Conservation (phyloP, 92 coral and sea anemone genomes). For the Zoanthus solanderi region DNA sequence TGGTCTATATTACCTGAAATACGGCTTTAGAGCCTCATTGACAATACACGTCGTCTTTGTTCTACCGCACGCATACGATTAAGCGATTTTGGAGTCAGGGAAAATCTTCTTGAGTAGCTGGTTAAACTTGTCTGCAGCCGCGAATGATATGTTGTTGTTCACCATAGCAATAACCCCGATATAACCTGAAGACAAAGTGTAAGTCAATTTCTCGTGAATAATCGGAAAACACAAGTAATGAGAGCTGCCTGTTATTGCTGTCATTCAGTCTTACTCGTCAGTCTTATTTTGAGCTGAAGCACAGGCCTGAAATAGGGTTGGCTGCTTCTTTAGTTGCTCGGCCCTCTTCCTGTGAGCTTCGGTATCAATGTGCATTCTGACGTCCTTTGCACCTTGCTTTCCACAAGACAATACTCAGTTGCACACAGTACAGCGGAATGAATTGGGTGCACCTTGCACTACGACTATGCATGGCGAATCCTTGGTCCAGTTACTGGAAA, state of each 20-base stretch:
- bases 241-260: not conserved
- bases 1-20: slow-evolving; percentile 46
- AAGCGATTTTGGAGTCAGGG: slow-evolving; percentile 54
- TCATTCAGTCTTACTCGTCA: slow-evolving; percentile 1
- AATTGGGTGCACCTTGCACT: slow-evolving; percentile 12
- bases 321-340: slow-evolving; percentile 42
- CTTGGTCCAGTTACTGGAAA: slow-evolving; percentile 64
- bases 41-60: slow-evolving; percentile 66
- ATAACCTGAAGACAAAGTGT: slow-evolving; percentile 37
- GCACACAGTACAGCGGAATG: slow-evolving; percentile 57
- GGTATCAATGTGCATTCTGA: slow-evolving; percentile 30
- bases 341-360: slow-evolving; percentile 29
- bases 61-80: slow-evolving; percentile 54
- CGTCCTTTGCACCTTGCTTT: slow-evolving; percentile 38
- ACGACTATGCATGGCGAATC: slow-evolving; percentile 69
- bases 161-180: slow-evolving; percentile 52
- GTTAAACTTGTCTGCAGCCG: slow-evolving; percentile 61
- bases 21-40: slow-evolving; percentile 2
- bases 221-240: slow-evolving; percentile 2
- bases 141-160: slow-evolving; percentile 51
- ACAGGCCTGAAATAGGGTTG: slow-evolving; percentile 37
- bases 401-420: slow-evolving; percentile 46
- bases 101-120: slow-evolving; percentile 52
- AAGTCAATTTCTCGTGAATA: not conserved
- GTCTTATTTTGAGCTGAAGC: slow-evolving; percentile 14